Conservation (phyloP, 2,113 vertebrate species). For the Reinhardtius hippoglossoides region DNA sequence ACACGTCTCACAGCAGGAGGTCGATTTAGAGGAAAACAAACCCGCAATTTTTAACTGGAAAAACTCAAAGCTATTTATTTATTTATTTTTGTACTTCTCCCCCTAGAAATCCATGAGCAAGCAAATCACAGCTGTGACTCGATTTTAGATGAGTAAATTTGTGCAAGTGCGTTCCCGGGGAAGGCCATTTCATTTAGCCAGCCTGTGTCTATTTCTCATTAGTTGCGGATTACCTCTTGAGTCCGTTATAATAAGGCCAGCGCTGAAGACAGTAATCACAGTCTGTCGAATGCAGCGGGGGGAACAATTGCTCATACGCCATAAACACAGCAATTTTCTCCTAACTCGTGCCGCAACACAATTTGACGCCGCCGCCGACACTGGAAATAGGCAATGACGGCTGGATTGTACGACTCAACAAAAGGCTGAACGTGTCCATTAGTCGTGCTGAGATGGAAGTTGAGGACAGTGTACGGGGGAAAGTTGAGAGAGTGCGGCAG, state of each 20-base stretch:
- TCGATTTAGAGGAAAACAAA: no score
- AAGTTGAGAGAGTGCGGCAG: constrained; percentile 33
- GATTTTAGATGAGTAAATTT: constrained; percentile 43
- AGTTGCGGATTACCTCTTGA: constrained; percentile 60
- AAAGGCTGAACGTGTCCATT: constrained; percentile 22
- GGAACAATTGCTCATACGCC: constrained; percentile 5
- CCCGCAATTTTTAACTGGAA: no score
- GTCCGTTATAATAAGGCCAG: constrained; percentile 55
- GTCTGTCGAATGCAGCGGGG: constrained; percentile 27
- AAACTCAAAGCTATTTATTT: no score
- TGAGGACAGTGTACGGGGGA: constrained; percentile 9
- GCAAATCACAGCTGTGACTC: constrained; percentile 31
- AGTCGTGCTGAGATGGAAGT: constrained; percentile 28
- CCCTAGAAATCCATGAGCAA: background rate
- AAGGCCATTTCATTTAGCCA: constrained; percentile 47
- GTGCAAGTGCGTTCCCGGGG: background rate
- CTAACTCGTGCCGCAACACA: constrained; percentile 13
- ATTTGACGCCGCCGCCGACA: constrained; percentile 1
- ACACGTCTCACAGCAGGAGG: no score
- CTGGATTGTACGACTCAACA: background rate
- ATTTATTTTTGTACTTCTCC: background rate
- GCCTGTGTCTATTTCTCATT: constrained; percentile 65
- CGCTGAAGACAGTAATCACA: constrained; percentile 50
- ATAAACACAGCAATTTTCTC: constrained; percentile 31
- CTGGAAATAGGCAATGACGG: constrained; percentile 2